Evolutionary conservation across 2,888 invertebrate genomes (phyloP).

Genomic region (Mycalesis mineus): DNA sequence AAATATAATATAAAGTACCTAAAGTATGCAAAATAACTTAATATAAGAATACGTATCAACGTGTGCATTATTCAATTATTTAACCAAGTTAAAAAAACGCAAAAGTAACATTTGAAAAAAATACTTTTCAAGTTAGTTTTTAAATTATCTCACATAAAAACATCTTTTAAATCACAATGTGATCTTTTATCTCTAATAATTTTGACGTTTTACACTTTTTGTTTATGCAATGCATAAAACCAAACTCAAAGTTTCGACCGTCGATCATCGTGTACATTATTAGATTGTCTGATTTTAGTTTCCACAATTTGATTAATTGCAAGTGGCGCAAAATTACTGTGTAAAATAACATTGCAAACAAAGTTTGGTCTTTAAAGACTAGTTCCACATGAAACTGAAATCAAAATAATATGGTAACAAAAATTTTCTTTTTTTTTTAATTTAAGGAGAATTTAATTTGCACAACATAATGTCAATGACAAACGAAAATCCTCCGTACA

Average conservation of each 20-base stretch:
- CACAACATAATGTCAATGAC: constrained; percentile 37
- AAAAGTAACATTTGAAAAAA: constrained; percentile 73
- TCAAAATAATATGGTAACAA: constrained; percentile 68
- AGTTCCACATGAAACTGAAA: constrained; percentile 64
- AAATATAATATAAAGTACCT: constrained; percentile 46
- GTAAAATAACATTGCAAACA: constrained; percentile 40
- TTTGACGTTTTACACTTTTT: constrained; percentile 49
- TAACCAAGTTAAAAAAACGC: constrained; percentile 67
- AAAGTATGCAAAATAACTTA: constrained; percentile 64
- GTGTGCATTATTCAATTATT: constrained; percentile 46
- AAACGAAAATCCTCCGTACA: constrained; percentile 52
- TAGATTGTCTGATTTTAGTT: constrained; percentile 6
- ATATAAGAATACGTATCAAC: constrained; percentile 57
- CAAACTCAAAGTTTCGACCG: constrained; percentile 15
- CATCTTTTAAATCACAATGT: constrained; percentile 75
- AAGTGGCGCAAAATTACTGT: constrained; percentile 36
- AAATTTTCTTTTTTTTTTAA: constrained; percentile 41
- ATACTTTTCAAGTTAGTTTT: constrained; percentile 70
- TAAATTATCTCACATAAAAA: constrained; percentile 70
- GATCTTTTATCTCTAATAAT: constrained; percentile 58
- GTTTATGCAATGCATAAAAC: constrained; percentile 30
- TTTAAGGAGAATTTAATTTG: constrained; percentile 50
- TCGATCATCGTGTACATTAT: neutral
- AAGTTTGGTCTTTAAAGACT: constrained; percentile 73
- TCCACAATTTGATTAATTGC: constrained; percentile 1